Evolutionary conservation across 1,140 invertebrate species (phyloP).

Genomic region (Melipona quadrifasciata): DNA sequence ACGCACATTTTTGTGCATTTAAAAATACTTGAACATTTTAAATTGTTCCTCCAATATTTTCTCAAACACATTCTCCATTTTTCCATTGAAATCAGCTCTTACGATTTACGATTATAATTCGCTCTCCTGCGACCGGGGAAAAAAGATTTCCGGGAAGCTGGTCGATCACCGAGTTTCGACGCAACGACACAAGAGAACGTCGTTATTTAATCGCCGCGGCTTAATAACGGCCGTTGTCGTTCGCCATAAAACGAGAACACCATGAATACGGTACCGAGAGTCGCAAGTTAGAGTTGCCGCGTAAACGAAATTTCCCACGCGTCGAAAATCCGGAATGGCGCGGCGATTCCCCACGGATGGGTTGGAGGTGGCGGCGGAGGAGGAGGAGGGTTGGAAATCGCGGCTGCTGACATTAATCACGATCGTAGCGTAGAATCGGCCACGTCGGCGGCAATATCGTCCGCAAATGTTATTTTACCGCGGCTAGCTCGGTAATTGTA

Average conservation of each 20-base stretch:
- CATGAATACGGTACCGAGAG: too few species aligned
- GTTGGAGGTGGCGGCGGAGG: neutral
- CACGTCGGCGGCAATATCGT: constrained; percentile 46
- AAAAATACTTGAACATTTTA: too few species aligned
- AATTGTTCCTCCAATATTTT: too few species aligned
- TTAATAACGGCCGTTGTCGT: neutral
- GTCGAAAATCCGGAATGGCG: neutral
- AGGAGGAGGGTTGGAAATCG: neutral
- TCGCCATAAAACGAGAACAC: neutral
- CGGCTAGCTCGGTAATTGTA: constrained; percentile 53
- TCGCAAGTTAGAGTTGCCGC: neutral
- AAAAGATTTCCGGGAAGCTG: neutral
- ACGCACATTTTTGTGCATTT: too few species aligned
- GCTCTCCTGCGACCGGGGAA: too few species aligned
- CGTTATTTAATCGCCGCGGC: neutral
- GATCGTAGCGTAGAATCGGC: neutral
- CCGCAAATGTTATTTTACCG: constrained; percentile 54
- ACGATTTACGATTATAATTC: too few species aligned
- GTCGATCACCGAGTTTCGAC: neutral
- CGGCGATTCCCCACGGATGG: neutral
- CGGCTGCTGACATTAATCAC: constrained; percentile 5
- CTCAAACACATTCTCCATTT: too few species aligned
- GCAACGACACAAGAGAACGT: neutral
- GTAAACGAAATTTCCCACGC: neutral
- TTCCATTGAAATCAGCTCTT: too few species aligned